Percentiles rank a stretch among this genome's conserved stretches.
phyloP scores from a whole-genome alignment of 2,888 invertebrate species.

The Perizoma flavofasciatum region DNA sequence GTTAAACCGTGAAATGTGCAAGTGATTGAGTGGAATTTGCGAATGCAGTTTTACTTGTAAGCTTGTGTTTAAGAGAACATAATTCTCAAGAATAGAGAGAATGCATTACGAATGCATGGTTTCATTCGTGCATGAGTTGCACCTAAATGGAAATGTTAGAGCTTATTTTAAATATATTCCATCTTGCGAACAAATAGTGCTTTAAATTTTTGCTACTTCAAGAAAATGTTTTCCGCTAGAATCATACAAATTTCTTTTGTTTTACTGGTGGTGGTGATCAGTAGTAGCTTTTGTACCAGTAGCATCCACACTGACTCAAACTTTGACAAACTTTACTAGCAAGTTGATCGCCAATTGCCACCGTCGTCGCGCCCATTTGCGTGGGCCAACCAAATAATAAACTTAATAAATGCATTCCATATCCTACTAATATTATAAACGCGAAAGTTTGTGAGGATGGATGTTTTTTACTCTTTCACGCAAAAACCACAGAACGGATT shows the following conservation, averaged over 20 bases:
- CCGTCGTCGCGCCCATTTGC: no score
- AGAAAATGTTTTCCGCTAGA: slow-evolving; percentile 13
- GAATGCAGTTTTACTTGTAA: slow-evolving; percentile 20
- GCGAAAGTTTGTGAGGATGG: no score
- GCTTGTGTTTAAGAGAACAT: slow-evolving; percentile 23
- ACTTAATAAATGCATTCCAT: no score
- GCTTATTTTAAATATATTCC: slow-evolving; percentile 32
- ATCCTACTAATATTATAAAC: no score
- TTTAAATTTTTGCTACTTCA: slow-evolving; percentile 30
- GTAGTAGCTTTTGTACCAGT: no score
- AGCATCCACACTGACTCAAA: no score
- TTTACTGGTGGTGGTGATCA: background rate
- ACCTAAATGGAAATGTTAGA: slow-evolving; percentile 34
- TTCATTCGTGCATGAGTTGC: slow-evolving; percentile 31
- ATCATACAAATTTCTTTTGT: background rate
- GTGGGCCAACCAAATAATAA: no score
- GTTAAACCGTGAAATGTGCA: slow-evolving; percentile 27
- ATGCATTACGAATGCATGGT: slow-evolving; percentile 30
- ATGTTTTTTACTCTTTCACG: no score
- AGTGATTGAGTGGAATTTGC: slow-evolving; percentile 33
- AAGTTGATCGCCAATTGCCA: no score
- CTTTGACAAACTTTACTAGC: no score
- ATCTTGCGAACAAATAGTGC: slow-evolving; percentile 30
- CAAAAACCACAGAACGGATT: no score
- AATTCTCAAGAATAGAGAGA: slow-evolving; percentile 22